phyloP scores from a whole-genome alignment of 53 echinoderm and acorn worm genomes.

The Pentamera pediparva region DNA sequence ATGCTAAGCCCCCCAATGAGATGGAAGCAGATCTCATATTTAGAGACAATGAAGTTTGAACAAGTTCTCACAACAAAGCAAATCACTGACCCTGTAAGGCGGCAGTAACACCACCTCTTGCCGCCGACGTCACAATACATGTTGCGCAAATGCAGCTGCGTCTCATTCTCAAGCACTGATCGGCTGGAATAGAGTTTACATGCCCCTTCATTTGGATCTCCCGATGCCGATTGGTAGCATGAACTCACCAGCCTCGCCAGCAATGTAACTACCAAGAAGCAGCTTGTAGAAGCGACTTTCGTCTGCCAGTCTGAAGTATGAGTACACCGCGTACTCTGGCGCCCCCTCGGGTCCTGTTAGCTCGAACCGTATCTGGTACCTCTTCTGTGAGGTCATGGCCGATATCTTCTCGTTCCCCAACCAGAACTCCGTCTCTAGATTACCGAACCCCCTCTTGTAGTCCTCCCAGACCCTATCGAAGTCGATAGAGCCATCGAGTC shows the following conservation, averaged over 20 bases:
- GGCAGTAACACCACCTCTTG: too few relatives aligned
- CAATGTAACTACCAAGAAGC: background rate
- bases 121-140: too few relatives aligned
- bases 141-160: too few relatives aligned
- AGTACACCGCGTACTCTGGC: background rate
- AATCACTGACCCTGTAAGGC: too few relatives aligned
- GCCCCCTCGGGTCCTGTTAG: background rate
- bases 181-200: too few relatives aligned
- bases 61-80: too few relatives aligned
- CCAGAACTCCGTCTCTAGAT: slow-evolving; percentile 31
- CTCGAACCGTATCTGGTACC: background rate
- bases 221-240: background rate
- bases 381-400: background rate
- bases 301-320: background rate
- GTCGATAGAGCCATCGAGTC: slow-evolving; percentile 3
- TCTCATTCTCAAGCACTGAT: too few relatives aligned
- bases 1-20: too few relatives aligned
- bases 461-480: slow-evolving; percentile 26
- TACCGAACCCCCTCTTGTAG: slow-evolving; percentile 22
- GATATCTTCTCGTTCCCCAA: slow-evolving; percentile 17
- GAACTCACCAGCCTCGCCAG: background rate
- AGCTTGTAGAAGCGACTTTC: background rate
- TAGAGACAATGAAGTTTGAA: too few relatives aligned
- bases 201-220: too few relatives aligned
- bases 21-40: too few relatives aligned